phyloP scores from a whole-genome alignment of 2,888 invertebrate genomes.

The Rhagonycha fulva region DNA sequence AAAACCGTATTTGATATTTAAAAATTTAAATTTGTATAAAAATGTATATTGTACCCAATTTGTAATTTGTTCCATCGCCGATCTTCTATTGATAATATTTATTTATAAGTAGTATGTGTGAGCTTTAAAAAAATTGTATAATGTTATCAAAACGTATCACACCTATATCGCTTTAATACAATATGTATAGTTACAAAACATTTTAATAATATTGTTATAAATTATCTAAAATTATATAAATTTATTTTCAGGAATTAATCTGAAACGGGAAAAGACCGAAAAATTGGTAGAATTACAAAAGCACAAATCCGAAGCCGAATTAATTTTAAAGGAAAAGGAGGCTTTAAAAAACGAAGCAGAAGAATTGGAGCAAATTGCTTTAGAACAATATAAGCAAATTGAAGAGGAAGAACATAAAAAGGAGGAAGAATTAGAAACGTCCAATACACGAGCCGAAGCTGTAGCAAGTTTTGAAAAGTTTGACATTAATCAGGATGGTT shows the following conservation, averaged over 20 bases:
- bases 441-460: constrained; percentile 65
- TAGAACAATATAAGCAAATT: constrained; percentile 74
- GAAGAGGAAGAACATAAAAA: constrained; percentile 67
- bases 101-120: too few species aligned
- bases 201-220: too few species aligned
- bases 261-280: constrained; percentile 74
- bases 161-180: too few species aligned
- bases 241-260: constrained; percentile 61
- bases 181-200: too few species aligned
- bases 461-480: constrained; percentile 73
- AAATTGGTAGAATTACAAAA: constrained; percentile 72
- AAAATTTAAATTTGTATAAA: too few species aligned
- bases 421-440: constrained; percentile 63
- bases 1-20: too few species aligned
- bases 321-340: constrained; percentile 77
- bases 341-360: constrained; percentile 72
- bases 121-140: too few species aligned
- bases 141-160: too few species aligned
- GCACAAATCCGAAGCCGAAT: constrained; percentile 78
- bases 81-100: too few species aligned
- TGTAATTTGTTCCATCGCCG: too few species aligned
- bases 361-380: constrained; percentile 72
- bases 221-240: neutral
- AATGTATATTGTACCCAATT: too few species aligned
- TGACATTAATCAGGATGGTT: constrained; percentile 82